Conservation (phyloP, 2,888 invertebrate species). For the Phytoseiulus persimilis region DNA sequence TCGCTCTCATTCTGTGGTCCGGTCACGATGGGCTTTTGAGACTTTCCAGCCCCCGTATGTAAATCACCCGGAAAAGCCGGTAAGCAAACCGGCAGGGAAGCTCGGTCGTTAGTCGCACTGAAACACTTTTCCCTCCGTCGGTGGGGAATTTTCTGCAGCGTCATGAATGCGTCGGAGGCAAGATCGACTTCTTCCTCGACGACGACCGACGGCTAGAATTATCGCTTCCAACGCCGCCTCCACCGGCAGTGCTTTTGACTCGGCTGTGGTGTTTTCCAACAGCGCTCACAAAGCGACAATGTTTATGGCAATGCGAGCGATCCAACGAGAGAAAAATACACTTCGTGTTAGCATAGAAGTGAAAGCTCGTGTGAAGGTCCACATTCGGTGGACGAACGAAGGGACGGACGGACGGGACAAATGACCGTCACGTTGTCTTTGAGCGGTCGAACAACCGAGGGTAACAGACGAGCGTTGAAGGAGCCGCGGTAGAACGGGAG, state of each 20-base stretch:
- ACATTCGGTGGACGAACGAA: not conserved
- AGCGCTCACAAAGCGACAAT: not conserved
- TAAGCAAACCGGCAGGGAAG: not conserved
- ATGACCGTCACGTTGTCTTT: not conserved
- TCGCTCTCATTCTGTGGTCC: not conserved
- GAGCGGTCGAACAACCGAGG: not conserved
- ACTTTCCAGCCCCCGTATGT: not conserved
- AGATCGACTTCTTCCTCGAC: not conserved
- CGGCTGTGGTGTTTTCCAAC: not conserved
- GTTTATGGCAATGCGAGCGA: not conserved
- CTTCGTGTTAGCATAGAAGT: not conserved
- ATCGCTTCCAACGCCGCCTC: not conserved
- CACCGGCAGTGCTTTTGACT: not conserved
- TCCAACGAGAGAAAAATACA: not conserved
- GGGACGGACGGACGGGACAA: not conserved
- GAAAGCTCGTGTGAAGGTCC: not conserved
- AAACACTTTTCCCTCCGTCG: not conserved
- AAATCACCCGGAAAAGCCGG: slow-evolving; percentile 5
- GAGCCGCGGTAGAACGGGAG: not conserved
- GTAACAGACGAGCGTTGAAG: not conserved
- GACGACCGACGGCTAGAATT: not conserved
- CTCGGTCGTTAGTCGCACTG: not conserved
- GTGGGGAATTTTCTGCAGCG: not conserved
- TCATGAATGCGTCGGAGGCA: not conserved
- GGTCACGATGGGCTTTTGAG: not conserved